Percentiles rank a stretch among this genome's conserved stretches.
These are phyloP conservation scores for Erpetoichthys calabaricus DNA, from an alignment of 2,797 vertebrate genomes.

Conservation along the genomic window DNA sequence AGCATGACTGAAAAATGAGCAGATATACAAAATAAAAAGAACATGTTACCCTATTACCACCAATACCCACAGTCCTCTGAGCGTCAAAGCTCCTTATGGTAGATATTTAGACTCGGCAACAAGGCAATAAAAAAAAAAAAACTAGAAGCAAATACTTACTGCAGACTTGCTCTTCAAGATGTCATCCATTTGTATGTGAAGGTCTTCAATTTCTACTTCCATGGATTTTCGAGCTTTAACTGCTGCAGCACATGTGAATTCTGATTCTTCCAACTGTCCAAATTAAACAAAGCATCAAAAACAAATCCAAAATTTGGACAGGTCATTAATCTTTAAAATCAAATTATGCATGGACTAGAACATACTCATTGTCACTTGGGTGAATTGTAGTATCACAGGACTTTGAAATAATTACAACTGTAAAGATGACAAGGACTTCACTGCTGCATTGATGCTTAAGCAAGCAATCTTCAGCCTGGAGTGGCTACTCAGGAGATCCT, in stretches of 20 bases:
- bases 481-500: no score
- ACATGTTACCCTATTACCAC: no score
- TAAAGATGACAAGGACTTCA: background rate
- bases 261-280: constrained; percentile 83
- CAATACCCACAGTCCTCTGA: no score
- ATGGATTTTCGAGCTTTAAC: constrained; percentile 91
- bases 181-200: constrained; percentile 92
- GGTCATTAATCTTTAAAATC: no score
- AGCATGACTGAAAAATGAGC: no score
- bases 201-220: constrained; percentile 93
- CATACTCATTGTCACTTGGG: no score
- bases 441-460: background rate
- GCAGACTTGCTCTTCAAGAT: constrained; percentile 78
- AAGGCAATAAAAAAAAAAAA: no score
- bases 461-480: no score
- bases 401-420: background rate
- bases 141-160: constrained; percentile 47
- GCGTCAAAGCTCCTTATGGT: no score
- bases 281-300: constrained; percentile 6
- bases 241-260: constrained; percentile 81
- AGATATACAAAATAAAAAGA: no score
- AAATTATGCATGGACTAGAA: no score
- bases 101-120: no score
- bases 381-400: background rate
- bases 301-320: constrained; percentile 1